These are phyloP conservation scores for Zoroaster sp. DNA, from an alignment of 53 echinoderm and acorn worm species.

Conservation along the genomic window DNA sequence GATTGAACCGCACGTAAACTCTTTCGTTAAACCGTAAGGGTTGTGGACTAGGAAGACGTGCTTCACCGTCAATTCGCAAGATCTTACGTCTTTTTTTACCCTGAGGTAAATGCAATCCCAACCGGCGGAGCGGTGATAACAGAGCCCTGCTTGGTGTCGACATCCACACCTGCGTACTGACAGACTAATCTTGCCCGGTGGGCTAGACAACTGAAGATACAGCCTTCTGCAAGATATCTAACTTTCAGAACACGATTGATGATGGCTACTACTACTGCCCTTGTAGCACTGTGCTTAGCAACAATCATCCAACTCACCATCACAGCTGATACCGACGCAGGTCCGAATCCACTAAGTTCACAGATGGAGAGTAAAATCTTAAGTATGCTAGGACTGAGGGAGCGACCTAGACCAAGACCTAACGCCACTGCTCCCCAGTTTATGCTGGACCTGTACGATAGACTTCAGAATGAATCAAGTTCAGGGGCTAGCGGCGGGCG, in stretches of 20 bases:
- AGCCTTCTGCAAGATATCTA: background rate
- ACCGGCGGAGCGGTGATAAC: conserved; percentile 17
- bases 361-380: conserved; percentile 90
- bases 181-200: conserved; percentile 29
- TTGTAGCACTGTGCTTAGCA: background rate
- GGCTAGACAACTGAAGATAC: conserved; percentile 45
- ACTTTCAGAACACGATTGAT: background rate
- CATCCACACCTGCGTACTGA: conserved; percentile 18
- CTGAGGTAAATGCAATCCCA: conserved; percentile 8
- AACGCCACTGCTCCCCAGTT: conserved; percentile 97
- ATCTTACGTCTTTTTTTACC: conserved; percentile 9
- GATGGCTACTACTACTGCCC: conserved; percentile 1
- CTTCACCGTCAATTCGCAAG: conserved; percentile 11
- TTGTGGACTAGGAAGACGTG: conserved; percentile 16
- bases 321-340: background rate
- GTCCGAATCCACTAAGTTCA: conserved; percentile 30
- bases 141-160: background rate
- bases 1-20: conserved; percentile 19
- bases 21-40: background rate
- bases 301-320: background rate
- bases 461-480: conserved; percentile 31
- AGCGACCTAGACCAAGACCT: conserved; percentile 78
- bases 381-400: conserved; percentile 77
- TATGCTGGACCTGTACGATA: conserved; percentile 94
- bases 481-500: conserved; percentile 19